Base-by-base conservation (phyloP, 2,888 invertebrate species). In the Drosophila colorata region DNA sequence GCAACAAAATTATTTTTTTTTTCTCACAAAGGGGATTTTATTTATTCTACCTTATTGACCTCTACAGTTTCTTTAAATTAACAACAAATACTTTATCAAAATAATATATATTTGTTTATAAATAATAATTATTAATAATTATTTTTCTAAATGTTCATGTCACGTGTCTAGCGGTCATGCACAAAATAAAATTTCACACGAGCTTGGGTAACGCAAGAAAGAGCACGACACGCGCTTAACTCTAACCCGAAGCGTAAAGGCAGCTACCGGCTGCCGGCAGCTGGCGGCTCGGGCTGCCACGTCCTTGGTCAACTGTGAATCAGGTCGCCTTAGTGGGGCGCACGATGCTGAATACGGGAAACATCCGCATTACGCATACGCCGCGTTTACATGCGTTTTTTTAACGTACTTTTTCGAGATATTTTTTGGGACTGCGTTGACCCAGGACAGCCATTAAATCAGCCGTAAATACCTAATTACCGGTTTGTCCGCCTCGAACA, bases 231-330 rank as follows among this genome's bases (percentile, higher is more conserved):
- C 33, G 13, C 4, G 11, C 13, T 33, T 13, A 33, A 13, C 33
- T 33, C 33, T 8, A 33, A 28, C 9, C 3, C 8, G 9, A 28
- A 9, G 2, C 28, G 18, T 14, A 41, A 35, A 37, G 56, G 31
- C 57, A 46, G 49, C 20, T 51, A 31, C 40, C 61, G 52, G 37
- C 47, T 51, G 59, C 14, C 53, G 48, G 25, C 57, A 49, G 28
- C 52, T 46, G 23, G 47, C 40, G 8, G 5, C 61, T 35, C 28
- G 9, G 28, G 0, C 28, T 28, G 35, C 6, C 55, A 57, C 18
- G 65, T 67, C 65, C 72, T 69, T 72, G 72, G 70, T 41, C 57
- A n/a, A 31, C 40, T 51, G 14, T 7, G 43, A 73, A 53, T 31
- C 37, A 43, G 77, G 63, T 64, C 63, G 33, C 18, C 31, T 35